Conservation (phyloP, 2,797 vertebrate genomes). For the Sphenopsis melanotis region DNA sequence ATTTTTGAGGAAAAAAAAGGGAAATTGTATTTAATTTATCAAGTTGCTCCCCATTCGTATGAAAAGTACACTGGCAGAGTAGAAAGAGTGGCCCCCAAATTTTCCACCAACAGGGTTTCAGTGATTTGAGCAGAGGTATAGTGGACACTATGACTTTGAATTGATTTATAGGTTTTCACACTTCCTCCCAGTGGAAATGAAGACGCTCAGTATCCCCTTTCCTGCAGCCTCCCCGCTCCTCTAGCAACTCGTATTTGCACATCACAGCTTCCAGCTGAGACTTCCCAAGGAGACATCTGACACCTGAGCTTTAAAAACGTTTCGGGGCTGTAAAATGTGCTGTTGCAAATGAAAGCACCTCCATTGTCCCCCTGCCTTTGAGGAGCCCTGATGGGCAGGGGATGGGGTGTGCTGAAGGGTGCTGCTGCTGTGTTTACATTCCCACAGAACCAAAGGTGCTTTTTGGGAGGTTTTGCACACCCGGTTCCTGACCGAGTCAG, state of each 20-base stretch:
- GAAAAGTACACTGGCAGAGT: not conserved
- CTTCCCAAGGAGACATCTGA: conserved; percentile 8
- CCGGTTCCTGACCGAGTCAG: not conserved
- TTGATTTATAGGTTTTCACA: conserved; percentile 9
- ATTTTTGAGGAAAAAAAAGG: not conserved
- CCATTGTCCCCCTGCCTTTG: not conserved
- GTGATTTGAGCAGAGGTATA: not conserved
- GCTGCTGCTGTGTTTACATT: not conserved
- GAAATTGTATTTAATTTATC: not conserved
- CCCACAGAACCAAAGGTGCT: not conserved
- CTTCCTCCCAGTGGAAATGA: not conserved
- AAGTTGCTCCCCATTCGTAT: fast-evolving
- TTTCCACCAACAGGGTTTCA: not conserved
- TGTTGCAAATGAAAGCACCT: not conserved
- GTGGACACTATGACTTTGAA: not conserved
- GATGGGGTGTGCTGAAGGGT: not conserved
- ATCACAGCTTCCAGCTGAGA: conserved; percentile 2
- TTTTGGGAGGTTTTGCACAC: not conserved
- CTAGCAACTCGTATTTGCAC: conserved; percentile 10
- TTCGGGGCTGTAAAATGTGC: conserved; percentile 1
- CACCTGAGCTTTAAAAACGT: conserved; percentile 5
- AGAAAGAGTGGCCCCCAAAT: not conserved
- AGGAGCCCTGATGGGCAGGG: not conserved
- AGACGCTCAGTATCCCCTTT: not conserved
- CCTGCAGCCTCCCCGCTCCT: not conserved